Base-by-base conservation (phyloP, 2,113 vertebrate species). In the Otocyon megalotis region DNA sequence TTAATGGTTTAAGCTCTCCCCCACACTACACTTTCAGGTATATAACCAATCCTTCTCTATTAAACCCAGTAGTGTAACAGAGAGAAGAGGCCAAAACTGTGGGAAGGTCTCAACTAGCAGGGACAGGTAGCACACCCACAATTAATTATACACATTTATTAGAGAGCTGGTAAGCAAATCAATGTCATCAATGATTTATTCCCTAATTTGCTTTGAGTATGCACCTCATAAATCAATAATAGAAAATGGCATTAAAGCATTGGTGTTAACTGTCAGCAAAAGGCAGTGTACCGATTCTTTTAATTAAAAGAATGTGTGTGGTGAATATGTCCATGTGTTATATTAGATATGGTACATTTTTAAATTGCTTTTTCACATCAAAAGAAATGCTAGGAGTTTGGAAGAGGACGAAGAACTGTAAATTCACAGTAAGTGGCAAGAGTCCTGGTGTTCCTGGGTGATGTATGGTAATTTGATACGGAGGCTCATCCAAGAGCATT, bases 131-230 rank as follows among this genome's bases (percentile, higher is more conserved):
- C 93, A 69, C n/a, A 37, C 94, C 87, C 90, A 93, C 94, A 91
- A 96, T 96, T 97, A 97, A 97, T 88, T 96, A 91, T 58, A 58
- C 43, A 95, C 84, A 80, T 81, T 93, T 96, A 94, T 53, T 91
- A 86, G 69, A 89, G 97, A 92, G 65, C 97, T 97, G 97, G 95
- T 96, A 97, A 97, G 96, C 97, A 96, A 97, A 97, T 97, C 96
- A 96, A 93, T 93, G 97, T 97, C 97, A 90, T 90, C 19, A 1
- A 91, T 98, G 97, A 98, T 98, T 98, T 98, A 98, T 98, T 94
- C 79, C 83, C 95, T 91, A 95, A 97, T 98, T 98, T 97, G 94
- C 90, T 90, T 94, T 95, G 97, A 95, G 92, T 74, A 96, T 72
- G 91, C 96, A 97, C 97, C 85, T 94, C 96, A 95, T 98, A 97